phyloP scores from a whole-genome alignment of 2,888 invertebrate species.

The Acanthopleura granulata region DNA sequence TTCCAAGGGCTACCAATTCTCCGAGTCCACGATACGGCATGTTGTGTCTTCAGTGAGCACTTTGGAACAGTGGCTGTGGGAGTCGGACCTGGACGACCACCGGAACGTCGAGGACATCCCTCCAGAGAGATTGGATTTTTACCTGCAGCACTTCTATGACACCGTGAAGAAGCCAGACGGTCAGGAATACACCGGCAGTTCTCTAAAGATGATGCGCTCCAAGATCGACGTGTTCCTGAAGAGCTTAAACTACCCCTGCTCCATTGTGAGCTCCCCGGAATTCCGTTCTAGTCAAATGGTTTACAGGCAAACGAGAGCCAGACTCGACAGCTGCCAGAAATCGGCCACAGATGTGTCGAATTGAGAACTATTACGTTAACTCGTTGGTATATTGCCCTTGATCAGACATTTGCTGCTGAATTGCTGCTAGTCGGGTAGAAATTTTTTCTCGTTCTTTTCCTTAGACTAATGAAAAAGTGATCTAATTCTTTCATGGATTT shows the following conservation, averaged over 20 bases:
- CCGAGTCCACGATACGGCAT: background rate
- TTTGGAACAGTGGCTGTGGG: conserved; percentile 5
- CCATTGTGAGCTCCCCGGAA: background rate
- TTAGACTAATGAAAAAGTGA: too few relatives aligned
- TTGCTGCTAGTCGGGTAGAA: too few relatives aligned
- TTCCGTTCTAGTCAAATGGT: background rate
- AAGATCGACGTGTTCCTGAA: background rate
- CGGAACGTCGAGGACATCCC: background rate
- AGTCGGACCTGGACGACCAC: background rate
- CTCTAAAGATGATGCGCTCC: background rate
- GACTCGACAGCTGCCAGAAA: too few relatives aligned
- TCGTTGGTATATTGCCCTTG: too few relatives aligned
- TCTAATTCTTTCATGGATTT: too few relatives aligned
- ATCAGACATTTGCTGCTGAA: too few relatives aligned
- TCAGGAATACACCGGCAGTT: background rate
- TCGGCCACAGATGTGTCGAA: too few relatives aligned
- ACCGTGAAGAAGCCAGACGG: background rate
- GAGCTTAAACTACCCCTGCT: background rate
- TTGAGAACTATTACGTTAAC: too few relatives aligned
- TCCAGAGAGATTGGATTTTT: background rate
- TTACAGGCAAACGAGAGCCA: background rate
- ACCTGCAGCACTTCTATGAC: background rate
- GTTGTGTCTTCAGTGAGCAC: background rate
- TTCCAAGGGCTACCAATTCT: background rate
- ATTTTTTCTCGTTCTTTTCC: too few relatives aligned